Conservation (phyloP, 1,140 invertebrate genomes). For the Lasioglossum albipes region DNA sequence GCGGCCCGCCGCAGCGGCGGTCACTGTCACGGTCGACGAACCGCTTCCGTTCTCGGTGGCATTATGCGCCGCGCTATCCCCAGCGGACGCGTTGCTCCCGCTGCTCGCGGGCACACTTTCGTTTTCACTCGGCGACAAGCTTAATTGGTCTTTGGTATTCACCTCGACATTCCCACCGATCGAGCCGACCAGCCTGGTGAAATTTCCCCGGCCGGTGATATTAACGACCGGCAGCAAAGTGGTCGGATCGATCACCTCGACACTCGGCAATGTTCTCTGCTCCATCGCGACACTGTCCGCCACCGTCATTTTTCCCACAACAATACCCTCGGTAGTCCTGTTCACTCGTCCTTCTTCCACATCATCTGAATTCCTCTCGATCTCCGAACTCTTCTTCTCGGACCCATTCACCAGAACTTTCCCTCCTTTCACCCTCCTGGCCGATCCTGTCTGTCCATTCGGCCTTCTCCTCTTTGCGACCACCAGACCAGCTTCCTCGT, state of each 20-base stretch:
- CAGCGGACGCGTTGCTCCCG: conserved; percentile 1
- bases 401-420: conserved; percentile 17
- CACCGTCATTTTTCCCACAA: conserved; percentile 3
- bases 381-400: neutral
- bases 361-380: conserved; percentile 18
- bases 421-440: conserved; percentile 27
- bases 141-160: conserved; percentile 33
- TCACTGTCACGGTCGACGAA: conserved; percentile 48
- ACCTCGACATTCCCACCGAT: conserved; percentile 33
- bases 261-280: neutral
- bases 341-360: conserved; percentile 9
- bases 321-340: neutral
- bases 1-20: conserved; percentile 48
- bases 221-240: conserved; percentile 9
- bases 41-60: conserved; percentile 13
- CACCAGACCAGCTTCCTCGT: conserved; percentile 20
- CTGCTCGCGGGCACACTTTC: conserved; percentile 45
- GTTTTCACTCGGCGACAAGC: conserved; percentile 43
- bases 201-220: neutral
- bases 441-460: conserved; percentile 27
- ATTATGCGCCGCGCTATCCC: conserved; percentile 1
- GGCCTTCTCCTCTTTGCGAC: conserved; percentile 34
- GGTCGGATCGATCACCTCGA: conserved; percentile 16
- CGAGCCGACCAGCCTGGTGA: conserved; percentile 1
- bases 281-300: conserved; percentile 9